phyloP scores from a whole-genome alignment of 1,140 invertebrate species.

The Archegozetes longisetosus region DNA sequence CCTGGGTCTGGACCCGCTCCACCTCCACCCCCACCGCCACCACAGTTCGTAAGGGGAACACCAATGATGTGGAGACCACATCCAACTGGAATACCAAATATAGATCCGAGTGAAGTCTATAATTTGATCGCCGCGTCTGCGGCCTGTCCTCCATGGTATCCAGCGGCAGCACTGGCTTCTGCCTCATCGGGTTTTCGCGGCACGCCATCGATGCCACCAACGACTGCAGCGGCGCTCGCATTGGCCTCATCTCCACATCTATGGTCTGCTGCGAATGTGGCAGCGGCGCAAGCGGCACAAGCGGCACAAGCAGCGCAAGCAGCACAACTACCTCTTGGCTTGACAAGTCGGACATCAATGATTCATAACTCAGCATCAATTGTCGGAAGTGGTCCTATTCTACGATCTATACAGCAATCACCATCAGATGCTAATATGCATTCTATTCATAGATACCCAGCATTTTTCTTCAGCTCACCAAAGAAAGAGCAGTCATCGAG shows the following conservation, averaged over 20 bases:
- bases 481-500: too few species aligned
- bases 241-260: background rate
- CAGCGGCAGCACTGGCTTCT: background rate
- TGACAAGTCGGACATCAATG: too few species aligned
- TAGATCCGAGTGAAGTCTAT: constrained; percentile 3
- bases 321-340: background rate
- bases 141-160: background rate
- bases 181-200: background rate
- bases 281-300: background rate
- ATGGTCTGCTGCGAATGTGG: background rate
- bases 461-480: too few species aligned
- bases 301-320: background rate
- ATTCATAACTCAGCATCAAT: too few species aligned
- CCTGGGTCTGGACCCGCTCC: too few species aligned
- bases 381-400: too few species aligned
- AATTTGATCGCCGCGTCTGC: constrained; percentile 1
- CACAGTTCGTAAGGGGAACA: background rate
- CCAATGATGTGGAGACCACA: constrained; percentile 10
- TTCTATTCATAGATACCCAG: too few species aligned
- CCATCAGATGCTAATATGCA: too few species aligned
- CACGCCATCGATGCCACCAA: background rate
- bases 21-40: constrained; percentile 1
- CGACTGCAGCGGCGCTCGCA: background rate
- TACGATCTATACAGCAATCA: too few species aligned
- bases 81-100: background rate